These are phyloP conservation scores for Thymelicus acteon DNA, from an alignment of 2,888 invertebrate species.

Conservation along the genomic window DNA sequence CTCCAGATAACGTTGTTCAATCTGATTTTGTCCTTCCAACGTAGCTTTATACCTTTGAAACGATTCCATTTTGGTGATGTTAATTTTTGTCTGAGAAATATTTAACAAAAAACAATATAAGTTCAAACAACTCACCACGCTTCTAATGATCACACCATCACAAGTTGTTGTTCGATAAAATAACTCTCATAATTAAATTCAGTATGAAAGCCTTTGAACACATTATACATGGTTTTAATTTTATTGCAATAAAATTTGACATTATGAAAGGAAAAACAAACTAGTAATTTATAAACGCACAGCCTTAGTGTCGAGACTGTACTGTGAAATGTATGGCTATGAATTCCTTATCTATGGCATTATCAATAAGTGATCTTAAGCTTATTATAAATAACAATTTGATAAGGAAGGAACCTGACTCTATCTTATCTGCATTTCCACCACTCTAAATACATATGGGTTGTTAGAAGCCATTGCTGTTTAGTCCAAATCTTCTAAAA, in stretches of 20 bases:
- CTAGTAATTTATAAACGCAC: conserved; percentile 54
- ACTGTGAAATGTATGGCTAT: conserved; percentile 62
- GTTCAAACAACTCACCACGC: conserved; percentile 65
- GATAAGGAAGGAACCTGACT: conserved; percentile 72
- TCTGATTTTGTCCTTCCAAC: conserved; percentile 99
- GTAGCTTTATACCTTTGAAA: conserved; percentile 98
- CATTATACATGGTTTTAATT: conserved; percentile 69
- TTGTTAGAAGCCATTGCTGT: conserved; percentile 38
- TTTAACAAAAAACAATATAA: conserved; percentile 49
- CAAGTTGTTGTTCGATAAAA: conserved; percentile 64
- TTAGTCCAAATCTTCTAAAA: conserved; percentile 27
- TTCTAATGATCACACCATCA: conserved; percentile 61
- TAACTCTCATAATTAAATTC: conserved; percentile 59
- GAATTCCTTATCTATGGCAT: conserved; percentile 65
- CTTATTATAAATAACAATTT: conserved; percentile 75
- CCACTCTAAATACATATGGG: conserved; percentile 56
- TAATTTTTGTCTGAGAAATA: conserved; percentile 95
- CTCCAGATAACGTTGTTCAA: conserved; percentile 99
- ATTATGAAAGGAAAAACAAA: conserved; percentile 57
- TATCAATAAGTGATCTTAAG: conserved; percentile 79
- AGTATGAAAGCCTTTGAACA: conserved; percentile 69
- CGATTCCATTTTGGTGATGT: conserved; percentile 99
- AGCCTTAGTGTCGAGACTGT: conserved; percentile 61
- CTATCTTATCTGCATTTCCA: conserved; percentile 73
- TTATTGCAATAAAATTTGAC: conserved; percentile 62